Percentiles rank a stretch among this genome's conserved stretches.
Conservation (phyloP, 1,140 invertebrate genomes). For the Phymorhynchus buccinoides region DNA sequence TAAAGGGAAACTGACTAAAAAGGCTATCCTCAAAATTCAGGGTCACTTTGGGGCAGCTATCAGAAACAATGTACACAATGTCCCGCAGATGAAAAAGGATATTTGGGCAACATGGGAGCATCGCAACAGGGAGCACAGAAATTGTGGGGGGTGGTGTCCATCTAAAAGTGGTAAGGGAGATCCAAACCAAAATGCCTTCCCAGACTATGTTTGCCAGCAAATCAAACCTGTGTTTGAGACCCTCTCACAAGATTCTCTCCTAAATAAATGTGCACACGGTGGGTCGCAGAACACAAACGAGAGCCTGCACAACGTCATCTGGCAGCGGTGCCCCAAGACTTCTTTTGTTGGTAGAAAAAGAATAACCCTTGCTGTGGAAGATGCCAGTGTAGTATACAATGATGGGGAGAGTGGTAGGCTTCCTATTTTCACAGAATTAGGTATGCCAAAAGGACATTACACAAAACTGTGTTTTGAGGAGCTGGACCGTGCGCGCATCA, state of each 20-base stretch:
- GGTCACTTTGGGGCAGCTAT: conserved; percentile 26
- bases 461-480: not conserved
- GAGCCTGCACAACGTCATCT: conserved; percentile 4
- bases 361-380: not conserved
- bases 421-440: not conserved
- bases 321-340: not conserved
- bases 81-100: conserved; percentile 12
- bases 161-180: not conserved
- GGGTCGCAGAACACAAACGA: not conserved
- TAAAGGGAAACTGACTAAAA: not conserved
- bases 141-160: conserved; percentile 9
- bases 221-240: not conserved
- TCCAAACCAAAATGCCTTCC: not conserved
- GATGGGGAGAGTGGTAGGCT: not conserved
- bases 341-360: not conserved
- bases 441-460: not conserved
- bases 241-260: not conserved
- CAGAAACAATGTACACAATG: conserved; percentile 2
- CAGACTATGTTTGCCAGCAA: not conserved
- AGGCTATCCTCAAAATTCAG: not conserved
- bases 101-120: conserved; percentile 22
- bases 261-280: not conserved
- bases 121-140: not conserved
- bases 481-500: not conserved
- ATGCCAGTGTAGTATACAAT: not conserved